These are phyloP conservation scores for Dissostichus mawsoni DNA, from an alignment of 2,113 vertebrate species.

Conservation along the genomic window DNA sequence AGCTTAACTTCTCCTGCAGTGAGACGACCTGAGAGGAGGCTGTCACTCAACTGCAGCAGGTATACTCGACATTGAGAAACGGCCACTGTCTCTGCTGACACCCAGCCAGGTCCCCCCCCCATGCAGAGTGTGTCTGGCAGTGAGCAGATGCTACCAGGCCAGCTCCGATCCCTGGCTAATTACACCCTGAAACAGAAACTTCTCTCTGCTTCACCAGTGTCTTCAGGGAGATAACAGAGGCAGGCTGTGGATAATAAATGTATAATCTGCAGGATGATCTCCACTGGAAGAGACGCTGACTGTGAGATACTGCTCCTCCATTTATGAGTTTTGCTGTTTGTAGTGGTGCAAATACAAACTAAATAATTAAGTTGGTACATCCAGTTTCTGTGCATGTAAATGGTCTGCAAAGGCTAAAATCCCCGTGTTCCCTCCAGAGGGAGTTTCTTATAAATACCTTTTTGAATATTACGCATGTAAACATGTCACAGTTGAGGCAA, in stretches of 20 bases:
- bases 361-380: neutral
- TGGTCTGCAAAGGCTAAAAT: too few species aligned
- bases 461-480: neutral
- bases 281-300: neutral
- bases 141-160: too few species aligned
- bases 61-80: too few species aligned
- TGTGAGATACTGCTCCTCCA: neutral
- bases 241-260: neutral
- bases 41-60: too few species aligned
- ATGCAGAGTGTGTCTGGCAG: too few species aligned
- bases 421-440: too few species aligned
- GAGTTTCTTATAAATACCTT: neutral
- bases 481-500: too few species aligned
- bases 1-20: too few species aligned
- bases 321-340: neutral
- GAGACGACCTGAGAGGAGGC: too few species aligned
- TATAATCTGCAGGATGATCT: neutral
- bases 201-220: neutral
- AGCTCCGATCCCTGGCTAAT: neutral
- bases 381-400: neutral
- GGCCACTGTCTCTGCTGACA: neutral
- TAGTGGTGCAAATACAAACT: neutral
- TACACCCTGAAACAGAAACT: neutral
- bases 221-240: neutral
- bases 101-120: neutral